Percentiles rank a stretch among this genome's conserved stretches.
These are phyloP conservation scores for Spilosoma lubricipeda DNA, from an alignment of 2,888 invertebrate genomes.

Conservation along the genomic window DNA sequence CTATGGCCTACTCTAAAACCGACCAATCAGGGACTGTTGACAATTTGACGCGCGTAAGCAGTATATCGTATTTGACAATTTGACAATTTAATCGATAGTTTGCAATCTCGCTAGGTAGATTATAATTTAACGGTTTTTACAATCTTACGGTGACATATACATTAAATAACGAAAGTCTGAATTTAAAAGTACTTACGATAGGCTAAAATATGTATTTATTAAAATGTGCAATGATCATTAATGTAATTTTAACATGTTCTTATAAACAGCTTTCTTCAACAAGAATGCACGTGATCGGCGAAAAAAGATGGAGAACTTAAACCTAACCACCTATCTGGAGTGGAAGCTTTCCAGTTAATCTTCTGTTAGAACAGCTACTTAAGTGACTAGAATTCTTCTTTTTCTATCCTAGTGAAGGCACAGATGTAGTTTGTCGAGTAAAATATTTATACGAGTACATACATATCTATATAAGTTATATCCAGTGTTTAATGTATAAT, in stretches of 20 bases:
- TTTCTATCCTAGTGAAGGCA: not conserved
- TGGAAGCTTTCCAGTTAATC: not conserved
- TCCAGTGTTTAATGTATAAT: slow-evolving; percentile 5
- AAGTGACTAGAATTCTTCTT: not conserved
- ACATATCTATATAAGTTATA: not conserved
- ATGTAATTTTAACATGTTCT: not conserved
- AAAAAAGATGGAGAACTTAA: not conserved
- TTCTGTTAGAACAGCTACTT: not conserved
- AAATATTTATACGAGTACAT: not conserved
- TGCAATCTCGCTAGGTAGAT: too few relatives aligned
- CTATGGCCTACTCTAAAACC: too few relatives aligned
- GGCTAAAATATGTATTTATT: not conserved
- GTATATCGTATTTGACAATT: too few relatives aligned
- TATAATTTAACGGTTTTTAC: too few relatives aligned
- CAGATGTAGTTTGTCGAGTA: not conserved
- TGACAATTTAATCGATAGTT: too few relatives aligned
- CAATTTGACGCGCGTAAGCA: too few relatives aligned
- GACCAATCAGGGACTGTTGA: too few relatives aligned
- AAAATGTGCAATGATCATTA: not conserved
- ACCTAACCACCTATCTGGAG: not conserved
- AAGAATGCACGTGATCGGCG: not conserved
- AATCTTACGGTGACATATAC: too few relatives aligned
- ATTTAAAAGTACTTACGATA: not conserved
- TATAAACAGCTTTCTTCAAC: not conserved
- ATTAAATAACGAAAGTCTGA: slow-evolving; percentile 37